Percentiles rank a stretch among this genome's conserved stretches.
These are phyloP conservation scores for Coendou prehensilis DNA, from an alignment of 2,797 vertebrate genomes.

Conservation along the genomic window DNA sequence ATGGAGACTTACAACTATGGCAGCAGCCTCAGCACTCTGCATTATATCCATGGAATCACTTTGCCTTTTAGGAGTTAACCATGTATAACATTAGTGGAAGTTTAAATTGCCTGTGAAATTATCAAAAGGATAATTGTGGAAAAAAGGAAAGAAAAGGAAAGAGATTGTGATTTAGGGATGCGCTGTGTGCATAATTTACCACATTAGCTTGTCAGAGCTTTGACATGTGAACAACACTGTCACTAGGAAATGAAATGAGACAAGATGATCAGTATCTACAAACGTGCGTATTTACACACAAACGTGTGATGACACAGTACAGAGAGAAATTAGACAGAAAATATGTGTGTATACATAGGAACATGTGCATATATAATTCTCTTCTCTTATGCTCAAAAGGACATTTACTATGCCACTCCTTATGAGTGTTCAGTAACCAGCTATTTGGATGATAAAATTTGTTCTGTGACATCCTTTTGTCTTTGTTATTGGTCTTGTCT, in stretches of 20 bases:
- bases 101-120: background rate
- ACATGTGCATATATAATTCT: background rate
- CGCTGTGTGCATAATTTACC: background rate
- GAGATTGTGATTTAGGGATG: background rate
- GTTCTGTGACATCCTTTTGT: background rate
- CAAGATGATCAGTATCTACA: background rate
- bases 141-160: background rate
- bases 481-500: background rate
- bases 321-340: background rate
- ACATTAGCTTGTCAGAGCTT: background rate
- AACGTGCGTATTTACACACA: background rate
- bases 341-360: rapidly evolving
- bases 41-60: background rate
- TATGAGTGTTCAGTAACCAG: background rate
- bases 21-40: background rate
- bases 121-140: background rate
- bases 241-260: constrained; percentile 1
- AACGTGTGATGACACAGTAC: background rate
- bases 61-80: background rate
- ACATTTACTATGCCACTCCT: background rate
- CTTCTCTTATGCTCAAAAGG: background rate
- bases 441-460: background rate
- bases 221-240: background rate
- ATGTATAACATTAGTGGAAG: background rate
- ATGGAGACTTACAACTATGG: background rate